Evolutionary conservation across 2,113 vertebrate genomes (phyloP).

Genomic region (Lynx canadensis): DNA sequence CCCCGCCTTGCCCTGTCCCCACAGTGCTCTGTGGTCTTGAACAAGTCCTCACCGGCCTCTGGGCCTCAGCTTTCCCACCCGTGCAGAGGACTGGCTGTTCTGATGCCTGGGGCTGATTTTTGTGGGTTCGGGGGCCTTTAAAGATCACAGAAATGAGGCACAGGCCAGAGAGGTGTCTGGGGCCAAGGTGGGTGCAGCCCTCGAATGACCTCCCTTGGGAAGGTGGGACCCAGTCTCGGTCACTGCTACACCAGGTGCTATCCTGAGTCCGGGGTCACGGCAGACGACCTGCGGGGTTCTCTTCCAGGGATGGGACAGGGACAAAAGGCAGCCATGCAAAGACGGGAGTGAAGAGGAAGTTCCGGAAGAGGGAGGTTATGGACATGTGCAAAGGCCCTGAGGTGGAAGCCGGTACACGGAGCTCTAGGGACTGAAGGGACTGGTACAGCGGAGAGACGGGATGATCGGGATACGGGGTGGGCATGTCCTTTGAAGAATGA

Average conservation of each 20-base stretch:
- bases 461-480: no score
- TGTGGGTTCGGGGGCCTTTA: neutral
- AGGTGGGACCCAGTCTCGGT: neutral
- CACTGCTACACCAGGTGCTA: neutral
- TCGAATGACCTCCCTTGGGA: neutral
- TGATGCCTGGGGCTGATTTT: neutral
- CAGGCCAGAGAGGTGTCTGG: neutral
- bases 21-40: neutral
- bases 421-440: neutral
- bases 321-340: neutral
- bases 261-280: neutral
- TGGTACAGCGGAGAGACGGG: neutral
- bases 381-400: neutral
- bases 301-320: neutral
- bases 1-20: neutral
- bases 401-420: rapidly evolving
- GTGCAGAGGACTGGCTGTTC: neutral
- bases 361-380: neutral
- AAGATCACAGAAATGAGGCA: neutral
- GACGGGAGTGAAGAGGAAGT: neutral
- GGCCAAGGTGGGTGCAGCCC: no score
- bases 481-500: neutral
- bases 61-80: neutral
- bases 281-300: neutral
- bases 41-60: neutral